phyloP scores from a whole-genome alignment of 2,888 invertebrate genomes.

The Torymus texanus region DNA sequence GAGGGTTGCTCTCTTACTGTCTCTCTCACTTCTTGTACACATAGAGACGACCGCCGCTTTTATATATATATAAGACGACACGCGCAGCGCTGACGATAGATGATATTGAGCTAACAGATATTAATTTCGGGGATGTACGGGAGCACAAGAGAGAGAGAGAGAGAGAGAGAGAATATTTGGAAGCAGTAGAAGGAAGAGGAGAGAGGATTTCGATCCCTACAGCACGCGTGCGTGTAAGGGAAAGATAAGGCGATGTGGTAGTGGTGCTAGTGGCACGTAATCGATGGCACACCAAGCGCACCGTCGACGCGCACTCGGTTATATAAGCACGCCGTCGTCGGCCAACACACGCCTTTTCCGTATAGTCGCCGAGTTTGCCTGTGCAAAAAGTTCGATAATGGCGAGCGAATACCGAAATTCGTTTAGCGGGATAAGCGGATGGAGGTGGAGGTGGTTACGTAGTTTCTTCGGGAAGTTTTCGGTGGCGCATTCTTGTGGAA shows the following conservation, averaged over 20 bases:
- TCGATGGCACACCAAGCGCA: conserved; percentile 67
- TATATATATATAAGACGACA: background rate
- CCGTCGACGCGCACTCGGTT: conserved; percentile 49
- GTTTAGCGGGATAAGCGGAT: no score
- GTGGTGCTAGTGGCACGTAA: conserved; percentile 60
- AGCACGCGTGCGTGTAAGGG: conserved; percentile 67
- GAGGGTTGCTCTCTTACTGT: background rate
- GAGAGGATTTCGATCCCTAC: conserved; percentile 67
- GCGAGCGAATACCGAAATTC: background rate
- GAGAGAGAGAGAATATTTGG: conserved; percentile 41
- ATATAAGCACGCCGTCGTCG: conserved; percentile 55
- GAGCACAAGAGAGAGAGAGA: background rate
- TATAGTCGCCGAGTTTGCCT: conserved; percentile 7
- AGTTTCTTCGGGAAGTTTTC: no score
- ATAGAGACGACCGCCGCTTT: conserved; percentile 44
- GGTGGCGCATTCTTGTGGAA: no score
- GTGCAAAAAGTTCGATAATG: conserved; percentile 31
- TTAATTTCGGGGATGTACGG: conserved; percentile 72
- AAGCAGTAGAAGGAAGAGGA: conserved; percentile 20
- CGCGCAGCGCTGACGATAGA: conserved; percentile 61
- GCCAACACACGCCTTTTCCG: conserved; percentile 50
- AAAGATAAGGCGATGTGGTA: conserved; percentile 69
- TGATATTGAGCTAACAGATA: conserved; percentile 72
- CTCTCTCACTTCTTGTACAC: conserved; percentile 3
- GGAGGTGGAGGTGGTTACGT: no score